phyloP scores from a whole-genome alignment of 1,140 invertebrate genomes.

The Halesus radiatus region DNA sequence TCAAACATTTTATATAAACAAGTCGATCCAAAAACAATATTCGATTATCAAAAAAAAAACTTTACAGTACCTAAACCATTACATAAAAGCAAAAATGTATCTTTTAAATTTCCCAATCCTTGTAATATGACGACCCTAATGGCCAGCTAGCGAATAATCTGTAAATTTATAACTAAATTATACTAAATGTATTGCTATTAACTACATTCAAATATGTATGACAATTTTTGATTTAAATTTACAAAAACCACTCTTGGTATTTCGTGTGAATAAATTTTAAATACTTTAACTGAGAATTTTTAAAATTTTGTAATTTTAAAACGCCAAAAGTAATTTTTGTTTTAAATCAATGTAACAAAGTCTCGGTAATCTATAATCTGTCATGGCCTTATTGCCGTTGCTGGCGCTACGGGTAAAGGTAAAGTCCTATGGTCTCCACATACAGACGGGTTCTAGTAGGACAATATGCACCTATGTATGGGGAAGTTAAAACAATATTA shows the following conservation, averaged over 20 bases:
- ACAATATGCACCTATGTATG: constrained; percentile 71
- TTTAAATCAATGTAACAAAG: constrained; percentile 3
- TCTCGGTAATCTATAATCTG: constrained; percentile 44
- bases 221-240: constrained; percentile 2
- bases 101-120: constrained; percentile 22
- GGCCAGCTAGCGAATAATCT: constrained; percentile 15
- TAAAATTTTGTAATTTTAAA: not conserved
- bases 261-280: not conserved
- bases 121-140: constrained; percentile 24
- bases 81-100: constrained; percentile 10
- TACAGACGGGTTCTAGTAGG: constrained; percentile 58
- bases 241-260: constrained; percentile 30
- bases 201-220: constrained; percentile 15
- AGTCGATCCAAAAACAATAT: constrained; percentile 16
- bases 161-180: constrained; percentile 18
- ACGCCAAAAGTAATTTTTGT: constrained; percentile 30
- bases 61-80: constrained; percentile 25
- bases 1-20: constrained; percentile 27
- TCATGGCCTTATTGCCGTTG: constrained; percentile 45
- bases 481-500: constrained; percentile 58
- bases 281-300: not conserved
- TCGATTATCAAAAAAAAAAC: constrained; percentile 24
- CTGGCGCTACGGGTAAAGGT: constrained; percentile 53
- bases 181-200: constrained; percentile 1
- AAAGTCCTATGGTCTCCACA: constrained; percentile 52